Evolutionary conservation across 2,113 vertebrate genomes (phyloP).

Genomic region (Tor tambroides): DNA sequence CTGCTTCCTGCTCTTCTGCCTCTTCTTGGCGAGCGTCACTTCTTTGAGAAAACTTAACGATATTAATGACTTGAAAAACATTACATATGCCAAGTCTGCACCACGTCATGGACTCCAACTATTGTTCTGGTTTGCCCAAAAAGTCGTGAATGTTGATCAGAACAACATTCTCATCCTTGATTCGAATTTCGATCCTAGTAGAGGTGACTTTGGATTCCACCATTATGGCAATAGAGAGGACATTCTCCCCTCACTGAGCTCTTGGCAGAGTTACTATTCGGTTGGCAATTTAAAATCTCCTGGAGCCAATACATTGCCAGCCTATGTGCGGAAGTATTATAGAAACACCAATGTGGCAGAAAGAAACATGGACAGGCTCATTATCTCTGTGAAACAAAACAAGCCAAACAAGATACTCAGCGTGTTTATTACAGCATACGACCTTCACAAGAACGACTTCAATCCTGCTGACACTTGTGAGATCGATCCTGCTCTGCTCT

Average conservation of each 20-base stretch:
- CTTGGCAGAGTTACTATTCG: slow-evolving; percentile 4
- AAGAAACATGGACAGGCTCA: slow-evolving; percentile 41
- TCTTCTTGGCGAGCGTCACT: not conserved
- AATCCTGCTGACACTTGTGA: slow-evolving; percentile 18
- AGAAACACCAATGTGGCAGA: not conserved
- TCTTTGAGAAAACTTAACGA: not conserved
- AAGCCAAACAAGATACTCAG: not conserved
- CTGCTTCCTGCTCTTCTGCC: not conserved
- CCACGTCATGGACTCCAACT: slow-evolving; percentile 45
- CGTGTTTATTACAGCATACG: slow-evolving; percentile 37
- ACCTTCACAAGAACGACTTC: not conserved
- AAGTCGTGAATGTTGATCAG: not conserved
- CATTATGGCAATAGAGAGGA: not conserved
- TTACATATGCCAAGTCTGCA: not conserved
- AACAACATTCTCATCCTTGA: not conserved
- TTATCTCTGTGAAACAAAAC: not conserved
- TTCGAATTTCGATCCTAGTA: not conserved
- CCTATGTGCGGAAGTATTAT: slow-evolving; percentile 14
- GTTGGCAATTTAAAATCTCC: slow-evolving; percentile 31
- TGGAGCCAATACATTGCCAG: not conserved
- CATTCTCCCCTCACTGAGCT: not conserved
- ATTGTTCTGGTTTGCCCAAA: slow-evolving; percentile 40
- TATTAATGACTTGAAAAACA: slow-evolving; percentile 20
- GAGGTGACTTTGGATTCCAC: slow-evolving; percentile 28
- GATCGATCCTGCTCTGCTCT: not conserved